Percentiles rank a stretch among this genome's conserved stretches.
Conservation (phyloP, 2,888 invertebrate species). For the Epiperipatus broadwayi region DNA sequence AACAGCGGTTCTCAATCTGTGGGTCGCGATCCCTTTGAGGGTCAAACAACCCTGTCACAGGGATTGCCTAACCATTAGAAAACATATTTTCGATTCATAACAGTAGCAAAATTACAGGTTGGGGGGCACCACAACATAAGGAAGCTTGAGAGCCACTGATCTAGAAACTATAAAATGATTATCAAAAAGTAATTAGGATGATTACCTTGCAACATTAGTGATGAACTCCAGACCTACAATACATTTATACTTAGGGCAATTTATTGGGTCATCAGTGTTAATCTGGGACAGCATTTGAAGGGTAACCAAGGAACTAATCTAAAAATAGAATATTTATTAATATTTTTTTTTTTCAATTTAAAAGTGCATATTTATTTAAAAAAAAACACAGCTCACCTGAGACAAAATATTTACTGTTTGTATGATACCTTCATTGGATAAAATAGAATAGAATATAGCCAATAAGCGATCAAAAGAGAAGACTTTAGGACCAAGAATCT, state of each 20-base stretch:
- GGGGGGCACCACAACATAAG: too few relatives aligned
- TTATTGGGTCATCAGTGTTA: conserved; percentile 47
- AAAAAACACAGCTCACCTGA: conserved; percentile 44
- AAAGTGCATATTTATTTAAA: conserved; percentile 1
- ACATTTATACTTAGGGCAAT: conserved; percentile 66
- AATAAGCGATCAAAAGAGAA: conserved; percentile 61
- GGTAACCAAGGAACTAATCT: conserved; percentile 62
- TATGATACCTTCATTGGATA: conserved; percentile 61
- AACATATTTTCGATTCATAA: too few relatives aligned
- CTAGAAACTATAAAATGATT: too few relatives aligned
- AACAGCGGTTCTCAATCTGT: too few relatives aligned
- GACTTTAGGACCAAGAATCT: conserved; percentile 54
- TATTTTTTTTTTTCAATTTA: conserved; percentile 10
- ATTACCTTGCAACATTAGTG: conserved; percentile 46
- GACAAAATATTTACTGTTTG: conserved; percentile 66
- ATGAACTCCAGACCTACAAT: conserved; percentile 63
- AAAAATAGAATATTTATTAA: conserved; percentile 16
- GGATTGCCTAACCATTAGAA: too few relatives aligned
- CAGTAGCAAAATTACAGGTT: too few relatives aligned
- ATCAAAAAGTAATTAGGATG: too few relatives aligned
- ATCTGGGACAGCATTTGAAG: conserved; percentile 51
- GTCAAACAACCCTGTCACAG: too few relatives aligned
- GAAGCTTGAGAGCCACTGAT: too few relatives aligned
- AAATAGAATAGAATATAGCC: conserved; percentile 72
- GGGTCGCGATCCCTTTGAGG: too few relatives aligned